Base-by-base conservation (phyloP, 2,113 vertebrate genomes). In the Leucopsar rothschildi region DNA sequence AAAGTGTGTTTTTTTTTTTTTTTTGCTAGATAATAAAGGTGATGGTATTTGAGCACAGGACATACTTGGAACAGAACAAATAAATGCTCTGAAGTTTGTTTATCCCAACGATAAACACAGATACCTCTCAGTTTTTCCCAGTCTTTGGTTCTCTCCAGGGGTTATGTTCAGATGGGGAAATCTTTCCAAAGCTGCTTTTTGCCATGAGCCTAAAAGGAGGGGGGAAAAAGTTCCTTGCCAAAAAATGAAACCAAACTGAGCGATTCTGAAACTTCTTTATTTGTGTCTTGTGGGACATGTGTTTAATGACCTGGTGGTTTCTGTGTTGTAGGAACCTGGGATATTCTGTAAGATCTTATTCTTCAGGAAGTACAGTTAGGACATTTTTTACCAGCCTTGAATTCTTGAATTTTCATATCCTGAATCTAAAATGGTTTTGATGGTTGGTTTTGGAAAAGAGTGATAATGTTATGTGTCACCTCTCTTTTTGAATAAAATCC, bases 51-150 rank as follows among this genome's bases (percentile, higher is more conserved):
- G 91, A 78, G 22, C 61, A 39, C 45, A 92, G 86, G 44, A 84
- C 23, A 5, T 82, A 6, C 55, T 96, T 93, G 76, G 84, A 91
- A 45, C 65, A 77, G 86, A 79, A 68, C n/a, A 89, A 91, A 92
- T 79, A 89, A 95, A 84, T 94, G 73, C 84, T 92, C 81, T 91
- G 31, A 65, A 61, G 72, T 31, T 84, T 89, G 78, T 92, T 97
- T 93, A 84, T 96, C 86, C 80, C 45, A 9, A 45, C 63, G 82
- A 10, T 92, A 95, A 92, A 91, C 68, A 95, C 9, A 72, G 61
- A 91, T 95, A 91, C 84, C 81, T 95, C 73, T 76, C 25, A 68
- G 61, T 53, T 93, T 81, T 93, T 64, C 42, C 70, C 45, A 45
- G 50, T 61, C 65, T 91, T 70, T 73, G 50, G 45, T 87, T 49